Percentiles rank a stretch among this genome's conserved stretches.
These are phyloP conservation scores for Platichthys stellatus DNA, from an alignment of 2,113 vertebrate genomes.

Conservation along the genomic window DNA sequence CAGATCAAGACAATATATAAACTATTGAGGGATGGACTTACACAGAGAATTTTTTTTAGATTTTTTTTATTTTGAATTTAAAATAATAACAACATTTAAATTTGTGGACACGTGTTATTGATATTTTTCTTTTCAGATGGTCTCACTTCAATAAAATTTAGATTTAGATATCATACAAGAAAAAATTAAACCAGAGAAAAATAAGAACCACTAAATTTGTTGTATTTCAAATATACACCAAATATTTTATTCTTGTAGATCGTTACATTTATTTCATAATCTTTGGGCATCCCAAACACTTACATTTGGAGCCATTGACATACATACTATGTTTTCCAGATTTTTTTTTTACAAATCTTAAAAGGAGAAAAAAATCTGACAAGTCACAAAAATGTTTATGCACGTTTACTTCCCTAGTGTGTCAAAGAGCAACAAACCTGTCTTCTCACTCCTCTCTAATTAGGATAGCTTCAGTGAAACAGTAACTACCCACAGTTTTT, in stretches of 20 bases:
- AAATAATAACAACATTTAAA: too few species aligned
- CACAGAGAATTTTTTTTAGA: too few species aligned
- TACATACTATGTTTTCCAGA: neutral
- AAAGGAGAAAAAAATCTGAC: neutral
- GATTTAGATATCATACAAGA: too few species aligned
- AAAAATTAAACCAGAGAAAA: neutral
- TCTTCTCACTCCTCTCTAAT: constrained; percentile 52
- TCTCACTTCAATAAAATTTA: too few species aligned
- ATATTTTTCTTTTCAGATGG: too few species aligned
- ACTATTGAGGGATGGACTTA: neutral
- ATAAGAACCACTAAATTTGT: neutral
- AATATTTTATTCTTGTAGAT: neutral
- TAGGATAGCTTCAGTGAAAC: constrained; percentile 59
- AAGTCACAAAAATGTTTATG: constrained; percentile 8
- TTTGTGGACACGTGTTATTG: too few species aligned
- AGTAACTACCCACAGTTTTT: constrained; percentile 64
- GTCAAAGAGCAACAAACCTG: constrained; percentile 36
- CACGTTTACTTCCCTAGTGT: constrained; percentile 21
- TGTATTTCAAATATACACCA: neutral
- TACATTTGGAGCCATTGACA: too few species aligned
- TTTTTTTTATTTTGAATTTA: too few species aligned
- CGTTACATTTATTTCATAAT: neutral
- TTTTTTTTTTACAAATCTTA: constrained; percentile 2
- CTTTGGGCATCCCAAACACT: neutral
- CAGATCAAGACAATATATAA: neutral